Conservation (phyloP, 1,140 invertebrate genomes). For the Mizuhopecten yessoensis region DNA sequence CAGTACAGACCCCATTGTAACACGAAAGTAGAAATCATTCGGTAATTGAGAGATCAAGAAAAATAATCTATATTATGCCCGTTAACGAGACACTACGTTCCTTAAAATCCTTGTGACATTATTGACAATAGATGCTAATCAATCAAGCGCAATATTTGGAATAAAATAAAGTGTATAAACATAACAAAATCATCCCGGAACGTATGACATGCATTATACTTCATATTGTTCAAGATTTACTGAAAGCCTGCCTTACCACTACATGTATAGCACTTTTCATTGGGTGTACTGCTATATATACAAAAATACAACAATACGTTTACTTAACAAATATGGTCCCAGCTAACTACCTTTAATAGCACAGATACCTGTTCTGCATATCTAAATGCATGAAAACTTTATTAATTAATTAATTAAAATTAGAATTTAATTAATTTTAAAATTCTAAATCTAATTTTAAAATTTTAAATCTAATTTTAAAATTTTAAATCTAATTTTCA, state of each 20-base stretch:
- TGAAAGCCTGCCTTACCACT: too few relatives aligned
- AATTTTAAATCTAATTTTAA: too few relatives aligned
- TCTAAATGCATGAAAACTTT: neutral
- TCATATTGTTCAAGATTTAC: too few relatives aligned
- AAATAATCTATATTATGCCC: neutral
- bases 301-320: neutral
- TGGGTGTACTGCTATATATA: neutral
- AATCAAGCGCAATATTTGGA: too few relatives aligned
- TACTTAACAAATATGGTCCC: neutral
- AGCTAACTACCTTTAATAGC: neutral
- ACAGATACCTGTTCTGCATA: neutral
- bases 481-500: too few relatives aligned
- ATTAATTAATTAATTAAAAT: neutral
- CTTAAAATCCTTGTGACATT: too few relatives aligned
- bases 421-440: neutral
- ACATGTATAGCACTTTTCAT: neutral
- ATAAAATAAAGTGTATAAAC: too few relatives aligned
- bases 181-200: neutral
- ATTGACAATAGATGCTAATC: too few relatives aligned
- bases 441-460: too few relatives aligned
- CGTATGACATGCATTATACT: neutral
- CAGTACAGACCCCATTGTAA: too few relatives aligned
- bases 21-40: too few relatives aligned
- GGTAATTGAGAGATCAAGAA: too few relatives aligned
- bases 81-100: neutral